Evolutionary conservation across 2,888 invertebrate genomes (phyloP).

Genomic region (Tupiocoris notatus): DNA sequence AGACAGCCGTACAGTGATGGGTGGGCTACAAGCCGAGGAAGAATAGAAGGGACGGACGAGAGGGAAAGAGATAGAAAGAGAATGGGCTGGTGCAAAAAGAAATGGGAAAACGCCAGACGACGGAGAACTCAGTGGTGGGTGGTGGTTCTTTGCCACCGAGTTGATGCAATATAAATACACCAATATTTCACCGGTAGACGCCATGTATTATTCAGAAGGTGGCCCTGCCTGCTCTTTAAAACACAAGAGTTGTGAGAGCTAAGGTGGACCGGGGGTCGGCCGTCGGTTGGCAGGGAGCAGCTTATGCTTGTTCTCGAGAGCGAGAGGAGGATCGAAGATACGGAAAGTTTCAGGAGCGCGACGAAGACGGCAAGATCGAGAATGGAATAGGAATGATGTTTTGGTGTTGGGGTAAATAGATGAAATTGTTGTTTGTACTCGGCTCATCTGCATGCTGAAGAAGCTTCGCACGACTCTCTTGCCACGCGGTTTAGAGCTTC

Average conservation of each 20-base stretch:
- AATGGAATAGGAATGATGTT: background rate
- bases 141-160: constrained; percentile 17
- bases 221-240: constrained; percentile 26
- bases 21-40: background rate
- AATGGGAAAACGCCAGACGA: background rate
- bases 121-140: background rate
- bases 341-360: background rate
- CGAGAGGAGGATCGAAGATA: background rate
- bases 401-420: constrained; percentile 29
- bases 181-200: constrained; percentile 35
- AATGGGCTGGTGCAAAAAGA: background rate
- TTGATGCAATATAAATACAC: constrained; percentile 40
- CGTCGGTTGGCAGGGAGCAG: background rate
- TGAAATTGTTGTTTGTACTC: constrained; percentile 38
- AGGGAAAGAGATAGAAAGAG: constrained; percentile 1
- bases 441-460: constrained; percentile 30
- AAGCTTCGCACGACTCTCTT: constrained; percentile 24
- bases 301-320: background rate
- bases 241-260: constrained; percentile 14
- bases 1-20: background rate
- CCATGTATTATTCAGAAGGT: constrained; percentile 37
- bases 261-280: background rate
- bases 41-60: background rate
- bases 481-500: background rate
- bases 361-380: background rate